A percentile compares a stretch with the other conserved stretches of the same genome.
Evolutionary conservation across 2,113 vertebrate genomes (phyloP).

Genomic region (Xiphophorus couchianus): DNA sequence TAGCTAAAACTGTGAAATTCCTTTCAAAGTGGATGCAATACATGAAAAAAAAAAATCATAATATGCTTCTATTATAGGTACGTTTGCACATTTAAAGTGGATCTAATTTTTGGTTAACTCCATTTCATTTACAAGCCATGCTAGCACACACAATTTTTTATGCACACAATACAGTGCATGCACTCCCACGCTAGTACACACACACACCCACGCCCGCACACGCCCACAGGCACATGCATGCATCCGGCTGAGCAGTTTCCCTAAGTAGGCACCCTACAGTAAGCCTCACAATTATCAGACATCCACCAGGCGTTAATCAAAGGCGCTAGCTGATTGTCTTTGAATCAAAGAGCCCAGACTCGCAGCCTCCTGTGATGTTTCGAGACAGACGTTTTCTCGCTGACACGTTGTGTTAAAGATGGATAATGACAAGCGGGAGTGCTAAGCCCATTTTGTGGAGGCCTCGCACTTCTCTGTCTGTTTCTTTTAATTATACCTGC

Average conservation of each 20-base stretch:
- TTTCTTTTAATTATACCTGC: constrained; percentile 53
- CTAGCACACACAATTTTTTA: neutral
- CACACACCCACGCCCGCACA: neutral
- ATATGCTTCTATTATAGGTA: neutral
- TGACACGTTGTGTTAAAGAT: constrained; percentile 22
- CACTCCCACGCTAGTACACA: neutral
- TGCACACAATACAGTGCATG: neutral
- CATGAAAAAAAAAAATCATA: neutral
- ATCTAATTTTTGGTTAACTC: neutral
- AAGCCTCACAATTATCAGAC: constrained; percentile 52
- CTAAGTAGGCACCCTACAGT: constrained; percentile 20
- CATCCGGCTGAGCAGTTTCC: constrained; percentile 12
- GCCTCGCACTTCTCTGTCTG: constrained; percentile 29
- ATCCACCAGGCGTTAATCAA: constrained; percentile 58
- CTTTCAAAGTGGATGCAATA: neutral
- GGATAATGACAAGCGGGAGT: constrained; percentile 38
- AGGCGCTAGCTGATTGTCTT: constrained; percentile 61
- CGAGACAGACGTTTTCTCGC: constrained; percentile 27
- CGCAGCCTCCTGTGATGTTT: constrained; percentile 44
- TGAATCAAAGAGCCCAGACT: constrained; percentile 55
- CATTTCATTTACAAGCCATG: neutral
- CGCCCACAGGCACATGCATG: neutral
- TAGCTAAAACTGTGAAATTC: neutral
- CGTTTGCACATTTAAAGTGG: neutral
- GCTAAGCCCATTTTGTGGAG: constrained; percentile 10